phyloP scores from a whole-genome alignment of 1,140 invertebrate species.

The Pemphigus obesinymphae region DNA sequence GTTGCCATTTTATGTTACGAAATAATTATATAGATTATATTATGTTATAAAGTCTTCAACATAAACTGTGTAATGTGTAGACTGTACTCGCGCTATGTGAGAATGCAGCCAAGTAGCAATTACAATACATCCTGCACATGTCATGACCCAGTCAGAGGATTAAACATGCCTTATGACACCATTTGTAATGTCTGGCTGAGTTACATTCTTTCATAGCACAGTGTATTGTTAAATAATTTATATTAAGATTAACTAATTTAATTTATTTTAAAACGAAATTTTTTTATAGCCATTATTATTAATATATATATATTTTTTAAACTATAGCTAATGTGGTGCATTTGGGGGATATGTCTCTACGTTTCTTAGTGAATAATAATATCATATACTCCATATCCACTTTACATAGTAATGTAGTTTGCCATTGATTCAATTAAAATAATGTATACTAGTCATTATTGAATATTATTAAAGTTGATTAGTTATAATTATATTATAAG shows the following conservation, averaged over 20 bases:
- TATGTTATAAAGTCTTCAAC: neutral
- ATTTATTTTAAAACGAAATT: neutral
- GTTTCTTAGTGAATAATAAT: neutral
- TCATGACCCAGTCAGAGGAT: neutral
- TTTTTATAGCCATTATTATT: no score
- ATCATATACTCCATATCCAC: neutral
- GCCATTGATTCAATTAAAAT: neutral
- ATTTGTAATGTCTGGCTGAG: no score
- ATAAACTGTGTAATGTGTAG: neutral
- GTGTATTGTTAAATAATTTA: no score
- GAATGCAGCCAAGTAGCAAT: no score
- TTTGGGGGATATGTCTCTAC: neutral
- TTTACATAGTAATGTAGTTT: neutral
- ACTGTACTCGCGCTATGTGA: no score
- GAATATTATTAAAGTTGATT: slow-evolving; percentile 1
- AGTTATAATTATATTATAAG: neutral
- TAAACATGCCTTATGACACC: no score
- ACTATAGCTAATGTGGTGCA: neutral
- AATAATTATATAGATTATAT: neutral
- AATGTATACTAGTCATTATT: slow-evolving; percentile 25
- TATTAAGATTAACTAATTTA: no score
- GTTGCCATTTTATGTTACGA: neutral
- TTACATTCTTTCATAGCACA: no score
- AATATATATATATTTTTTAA: neutral
- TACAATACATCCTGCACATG: no score